Conservation (phyloP, 2,888 invertebrate species). For the Sphinx pinastri region DNA sequence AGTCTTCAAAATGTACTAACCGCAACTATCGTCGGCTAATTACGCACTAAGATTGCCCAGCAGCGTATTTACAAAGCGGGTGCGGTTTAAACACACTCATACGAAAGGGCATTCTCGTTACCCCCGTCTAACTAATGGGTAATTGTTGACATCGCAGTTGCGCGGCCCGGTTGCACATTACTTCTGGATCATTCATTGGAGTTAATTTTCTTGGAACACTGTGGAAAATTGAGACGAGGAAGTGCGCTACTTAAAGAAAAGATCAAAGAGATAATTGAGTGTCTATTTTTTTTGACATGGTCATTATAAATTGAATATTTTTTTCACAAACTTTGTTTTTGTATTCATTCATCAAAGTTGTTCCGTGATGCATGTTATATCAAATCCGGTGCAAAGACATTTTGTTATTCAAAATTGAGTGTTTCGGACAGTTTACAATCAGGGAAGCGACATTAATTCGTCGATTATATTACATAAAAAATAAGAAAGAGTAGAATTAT, state of each 20-base stretch:
- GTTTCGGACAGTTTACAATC: too few relatives aligned
- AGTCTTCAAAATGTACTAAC: background rate
- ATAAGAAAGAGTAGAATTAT: too few relatives aligned
- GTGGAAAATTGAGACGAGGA: background rate
- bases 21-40: slow-evolving; percentile 4
- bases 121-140: slow-evolving; percentile 45
- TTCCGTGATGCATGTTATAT: background rate
- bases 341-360: background rate
- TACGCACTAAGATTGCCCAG: slow-evolving; percentile 30
- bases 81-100: slow-evolving; percentile 30
- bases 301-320: background rate
- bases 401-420: background rate
- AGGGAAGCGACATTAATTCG: too few relatives aligned
- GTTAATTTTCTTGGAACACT: background rate
- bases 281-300: background rate
- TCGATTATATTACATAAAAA: too few relatives aligned
- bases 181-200: background rate
- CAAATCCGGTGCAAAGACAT: background rate
- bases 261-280: background rate
- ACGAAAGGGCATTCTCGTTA: slow-evolving; percentile 50
- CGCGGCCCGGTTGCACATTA: slow-evolving; percentile 26
- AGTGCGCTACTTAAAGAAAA: background rate
- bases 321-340: background rate
- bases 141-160: slow-evolving; percentile 42
- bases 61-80: slow-evolving; percentile 44